Conservation (phyloP, 2,797 vertebrate genomes). For the Semaprochilodus insignis region DNA sequence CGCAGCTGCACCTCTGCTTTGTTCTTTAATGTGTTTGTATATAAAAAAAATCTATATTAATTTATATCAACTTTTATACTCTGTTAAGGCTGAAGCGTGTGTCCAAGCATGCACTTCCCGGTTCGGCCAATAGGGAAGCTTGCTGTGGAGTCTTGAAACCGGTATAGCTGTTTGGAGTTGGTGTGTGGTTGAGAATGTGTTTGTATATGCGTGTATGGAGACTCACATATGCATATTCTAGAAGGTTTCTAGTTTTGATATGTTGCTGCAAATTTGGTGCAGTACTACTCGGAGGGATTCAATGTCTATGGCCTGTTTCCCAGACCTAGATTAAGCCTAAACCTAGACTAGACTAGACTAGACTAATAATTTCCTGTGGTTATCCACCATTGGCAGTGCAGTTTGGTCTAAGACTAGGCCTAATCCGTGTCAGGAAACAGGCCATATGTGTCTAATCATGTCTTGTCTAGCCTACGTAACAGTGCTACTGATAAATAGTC, state of each 20-base stretch:
- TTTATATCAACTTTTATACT: neutral
- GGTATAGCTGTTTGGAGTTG: neutral
- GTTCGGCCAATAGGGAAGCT: neutral
- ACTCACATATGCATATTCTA: neutral
- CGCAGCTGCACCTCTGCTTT: neutral
- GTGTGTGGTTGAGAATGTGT: neutral
- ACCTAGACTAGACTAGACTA: no score
- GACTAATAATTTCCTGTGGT: no score
- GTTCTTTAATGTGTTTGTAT: neutral
- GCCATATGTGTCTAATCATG: no score
- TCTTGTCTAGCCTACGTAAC: neutral
- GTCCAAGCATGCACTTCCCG: neutral
- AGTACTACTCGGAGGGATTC: neutral
- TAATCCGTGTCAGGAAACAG: neutral
- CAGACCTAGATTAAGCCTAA: neutral
- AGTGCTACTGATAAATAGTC: neutral
- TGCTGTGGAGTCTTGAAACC: neutral
- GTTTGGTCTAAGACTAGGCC: neutral
- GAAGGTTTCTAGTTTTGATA: neutral
- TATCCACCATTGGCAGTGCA: neutral
- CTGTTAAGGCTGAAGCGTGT: neutral
- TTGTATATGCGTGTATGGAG: neutral
- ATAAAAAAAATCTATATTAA: neutral
- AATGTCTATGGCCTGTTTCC: neutral
- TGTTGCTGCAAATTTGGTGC: neutral